A percentile compares a stretch with the other conserved stretches of the same genome.
Evolutionary conservation across 2,113 vertebrate species (phyloP).

Genomic region (Periophthalmodon schlosseri): DNA sequence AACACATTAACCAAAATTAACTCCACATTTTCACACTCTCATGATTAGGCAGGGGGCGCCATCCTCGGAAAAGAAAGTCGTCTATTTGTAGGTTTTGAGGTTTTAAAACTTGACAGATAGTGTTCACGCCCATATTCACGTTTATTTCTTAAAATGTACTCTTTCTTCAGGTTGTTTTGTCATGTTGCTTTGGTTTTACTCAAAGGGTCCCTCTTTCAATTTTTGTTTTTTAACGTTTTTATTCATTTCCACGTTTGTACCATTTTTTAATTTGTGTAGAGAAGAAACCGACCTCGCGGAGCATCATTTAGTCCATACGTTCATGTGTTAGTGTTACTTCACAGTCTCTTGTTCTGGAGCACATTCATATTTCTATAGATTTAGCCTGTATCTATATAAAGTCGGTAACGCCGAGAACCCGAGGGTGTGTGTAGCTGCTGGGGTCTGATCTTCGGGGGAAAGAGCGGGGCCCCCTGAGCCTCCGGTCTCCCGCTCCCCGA

Average conservation of each 20-base stretch:
- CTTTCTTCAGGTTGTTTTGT: conserved; percentile 22
- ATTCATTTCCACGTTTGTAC: conserved; percentile 39
- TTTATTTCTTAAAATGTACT: conserved; percentile 44
- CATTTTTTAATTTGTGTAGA: conserved; percentile 39
- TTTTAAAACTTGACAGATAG: conserved; percentile 79
- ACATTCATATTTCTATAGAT: conserved; percentile 32
- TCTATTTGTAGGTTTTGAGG: conserved; percentile 9
- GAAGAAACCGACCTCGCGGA: conserved; percentile 26
- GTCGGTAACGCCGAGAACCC: conserved; percentile 35
- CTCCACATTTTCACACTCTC: conserved; percentile 37
- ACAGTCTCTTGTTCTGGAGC: conserved; percentile 39
- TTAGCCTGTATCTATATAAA: conserved; percentile 56
- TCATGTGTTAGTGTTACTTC: conserved; percentile 45
- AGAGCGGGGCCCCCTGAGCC: conserved; percentile 43
- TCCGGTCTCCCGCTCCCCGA: conserved; percentile 46
- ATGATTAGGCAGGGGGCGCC: conserved; percentile 41
- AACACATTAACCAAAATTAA: conserved; percentile 42
- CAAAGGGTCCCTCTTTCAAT: conserved; percentile 47
- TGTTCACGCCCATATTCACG: conserved; percentile 41
- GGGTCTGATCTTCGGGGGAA: conserved; percentile 31
- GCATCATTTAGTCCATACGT: conserved; percentile 34
- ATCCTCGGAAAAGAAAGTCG: conserved; percentile 16
- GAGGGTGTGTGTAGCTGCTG: conserved; percentile 64
- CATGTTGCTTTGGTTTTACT: conserved; percentile 41
- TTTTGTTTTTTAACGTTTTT: conserved; percentile 46